A percentile compares a stretch with the other conserved stretches of the same genome.
These are phyloP conservation scores for Lasioglossum leucozonium DNA, from an alignment of 2,888 invertebrate genomes.

Conservation along the genomic window DNA sequence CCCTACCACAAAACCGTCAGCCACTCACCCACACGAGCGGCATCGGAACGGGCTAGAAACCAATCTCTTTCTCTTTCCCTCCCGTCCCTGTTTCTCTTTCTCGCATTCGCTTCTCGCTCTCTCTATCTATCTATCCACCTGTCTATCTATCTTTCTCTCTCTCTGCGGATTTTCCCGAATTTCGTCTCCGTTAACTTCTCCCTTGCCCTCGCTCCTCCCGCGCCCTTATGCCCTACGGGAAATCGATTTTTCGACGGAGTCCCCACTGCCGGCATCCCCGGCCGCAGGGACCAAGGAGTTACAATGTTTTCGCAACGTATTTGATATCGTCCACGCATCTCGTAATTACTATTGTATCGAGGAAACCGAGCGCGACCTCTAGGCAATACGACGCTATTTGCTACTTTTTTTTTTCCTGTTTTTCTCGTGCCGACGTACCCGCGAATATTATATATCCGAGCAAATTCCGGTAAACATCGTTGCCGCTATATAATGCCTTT, in stretches of 20 bases:
- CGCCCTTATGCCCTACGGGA: conserved; percentile 77
- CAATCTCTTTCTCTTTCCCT: conserved; percentile 62
- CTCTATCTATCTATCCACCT: conserved; percentile 56
- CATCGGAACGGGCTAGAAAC: conserved; percentile 70
- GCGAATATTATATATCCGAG: not conserved
- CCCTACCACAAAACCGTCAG: conserved; percentile 68
- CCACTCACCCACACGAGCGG: conserved; percentile 74
- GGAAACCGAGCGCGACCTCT: conserved; percentile 65
- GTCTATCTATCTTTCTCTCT: conserved; percentile 43
- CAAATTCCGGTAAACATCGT: not conserved
- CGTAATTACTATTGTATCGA: conserved; percentile 69
- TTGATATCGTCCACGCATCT: conserved; percentile 68
- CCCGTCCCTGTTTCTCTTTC: conserved; percentile 15
- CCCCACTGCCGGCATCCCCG: conserved; percentile 69
- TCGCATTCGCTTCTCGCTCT: conserved; percentile 49
- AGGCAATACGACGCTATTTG: conserved; percentile 55
- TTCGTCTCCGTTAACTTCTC: conserved; percentile 68
- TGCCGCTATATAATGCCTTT: not conserved
- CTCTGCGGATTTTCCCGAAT: conserved; percentile 74
- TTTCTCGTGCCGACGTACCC: conserved; percentile 21
- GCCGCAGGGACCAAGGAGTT: conserved; percentile 59
- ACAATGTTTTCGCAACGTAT: conserved; percentile 70
- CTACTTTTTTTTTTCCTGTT: conserved; percentile 26
- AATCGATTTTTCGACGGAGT: conserved; percentile 81
- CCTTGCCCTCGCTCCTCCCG: conserved; percentile 64